Evolutionary conservation across 2,113 vertebrate genomes (phyloP), one percentile per base, ranked within the genome.

Genomic region (Prietella phreatophila): DNA sequence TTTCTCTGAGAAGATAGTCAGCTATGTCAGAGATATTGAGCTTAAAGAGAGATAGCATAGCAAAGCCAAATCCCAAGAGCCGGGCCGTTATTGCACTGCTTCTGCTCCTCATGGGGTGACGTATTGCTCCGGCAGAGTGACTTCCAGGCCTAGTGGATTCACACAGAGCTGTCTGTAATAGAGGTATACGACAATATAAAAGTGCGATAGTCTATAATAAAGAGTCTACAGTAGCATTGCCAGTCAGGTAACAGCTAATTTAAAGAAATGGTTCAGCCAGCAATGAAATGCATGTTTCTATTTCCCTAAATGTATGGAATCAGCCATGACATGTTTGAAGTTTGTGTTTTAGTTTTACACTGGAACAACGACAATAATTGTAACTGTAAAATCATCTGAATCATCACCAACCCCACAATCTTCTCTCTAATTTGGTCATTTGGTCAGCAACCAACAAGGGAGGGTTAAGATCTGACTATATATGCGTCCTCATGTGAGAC

Each of bases 41-140:
- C 84, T 73, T n/a, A 85, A 79, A 83, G 13, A 2, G 84, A 30
- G 88, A 90, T 87, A 85, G 82, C 65, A 42, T 47, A 22, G 33
- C 58, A 56, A 63, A 83, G 81, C 83, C 76, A 25, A 81, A 67
- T 75, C 67, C 58, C 85, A 83, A 83, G 85, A 79, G 83, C 88
- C 22, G 85, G 92, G 78, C 88, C 89, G 90, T 93, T 87, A 92
- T 92, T 86, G 90, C 76, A 14, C 82, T 83, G 36, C 90, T 84
- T 82, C 91, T 91, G 73, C 88, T 36, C 89, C 90, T 78, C 88
- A 65, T 13, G 90, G 87, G 85, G 84, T 94, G 93, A 91, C 89
- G 91, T 90, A 89, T 91, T 90, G 83, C 82, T 89, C 86, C 86
- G 67, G 88, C 83, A 87, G 75, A 84, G 79, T 39, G 42, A 63